Percentiles rank a stretch among this genome's conserved stretches.
phyloP scores from a whole-genome alignment of 1,140 invertebrate species.

The Holotrichia oblita region DNA sequence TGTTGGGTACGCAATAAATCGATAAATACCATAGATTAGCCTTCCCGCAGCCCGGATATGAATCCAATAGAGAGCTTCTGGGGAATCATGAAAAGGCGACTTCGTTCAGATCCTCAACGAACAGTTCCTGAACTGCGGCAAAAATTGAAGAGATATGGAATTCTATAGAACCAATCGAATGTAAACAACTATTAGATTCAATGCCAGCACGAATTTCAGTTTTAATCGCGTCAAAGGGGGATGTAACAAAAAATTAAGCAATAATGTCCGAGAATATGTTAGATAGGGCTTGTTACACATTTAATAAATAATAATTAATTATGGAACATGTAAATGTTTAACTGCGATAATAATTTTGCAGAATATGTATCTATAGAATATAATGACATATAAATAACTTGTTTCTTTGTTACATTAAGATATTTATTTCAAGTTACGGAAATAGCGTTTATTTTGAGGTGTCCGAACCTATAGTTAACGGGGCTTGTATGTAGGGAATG shows the following conservation, averaged over 20 bases:
- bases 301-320: neutral
- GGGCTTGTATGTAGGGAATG: too few species aligned
- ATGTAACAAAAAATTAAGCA: neutral
- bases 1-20: neutral
- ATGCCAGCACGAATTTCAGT: neutral
- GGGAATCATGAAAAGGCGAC: neutral
- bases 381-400: neutral
- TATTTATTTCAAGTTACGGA: neutral
- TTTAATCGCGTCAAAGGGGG: neutral
- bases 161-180: neutral
- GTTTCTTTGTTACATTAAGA: neutral
- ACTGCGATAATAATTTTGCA: neutral
- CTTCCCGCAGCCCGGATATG: neutral
- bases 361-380: neutral
- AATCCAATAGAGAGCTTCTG: neutral
- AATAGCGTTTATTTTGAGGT: neutral
- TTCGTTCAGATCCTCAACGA: neutral
- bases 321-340: neutral
- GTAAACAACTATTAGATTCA: neutral
- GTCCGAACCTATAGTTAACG: neutral
- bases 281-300: neutral
- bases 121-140: neutral
- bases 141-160: neutral
- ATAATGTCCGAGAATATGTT: too few species aligned
- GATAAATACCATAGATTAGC: neutral